Conservation (phyloP, 2,888 invertebrate genomes). For the Timema podura region DNA sequence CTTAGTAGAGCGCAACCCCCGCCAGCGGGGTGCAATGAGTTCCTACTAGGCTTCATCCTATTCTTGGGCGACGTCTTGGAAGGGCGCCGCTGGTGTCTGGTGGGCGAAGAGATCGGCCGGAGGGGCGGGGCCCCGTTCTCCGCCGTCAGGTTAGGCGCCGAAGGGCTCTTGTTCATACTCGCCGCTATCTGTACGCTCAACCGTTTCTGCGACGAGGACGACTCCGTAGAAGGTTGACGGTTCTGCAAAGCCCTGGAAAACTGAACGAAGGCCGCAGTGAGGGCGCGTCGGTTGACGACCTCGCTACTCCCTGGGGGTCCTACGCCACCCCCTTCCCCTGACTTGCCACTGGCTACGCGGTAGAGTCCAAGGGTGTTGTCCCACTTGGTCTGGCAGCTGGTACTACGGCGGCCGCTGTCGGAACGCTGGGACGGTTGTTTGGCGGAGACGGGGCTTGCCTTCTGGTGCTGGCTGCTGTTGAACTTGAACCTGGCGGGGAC, state of each 20-base stretch:
- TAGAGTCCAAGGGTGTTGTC: conserved; percentile 60
- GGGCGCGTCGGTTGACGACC: conserved; percentile 37
- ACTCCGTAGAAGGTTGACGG: conserved; percentile 31
- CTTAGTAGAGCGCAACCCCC: conserved; percentile 56
- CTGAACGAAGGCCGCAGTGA: conserved; percentile 50
- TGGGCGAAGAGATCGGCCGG: not conserved
- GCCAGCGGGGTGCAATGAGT: conserved; percentile 32
- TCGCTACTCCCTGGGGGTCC: conserved; percentile 26
- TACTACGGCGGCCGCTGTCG: conserved; percentile 42
- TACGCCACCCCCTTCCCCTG: conserved; percentile 37
- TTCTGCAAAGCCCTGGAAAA: conserved; percentile 44
- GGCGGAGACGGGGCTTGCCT: not conserved
- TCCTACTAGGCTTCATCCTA: conserved; percentile 12
- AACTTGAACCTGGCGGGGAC: conserved; percentile 70
- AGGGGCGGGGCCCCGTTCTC: conserved; percentile 42
- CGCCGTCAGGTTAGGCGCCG: conserved; percentile 53
- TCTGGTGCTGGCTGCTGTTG: conserved; percentile 24
- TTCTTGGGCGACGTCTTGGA: conserved; percentile 14
- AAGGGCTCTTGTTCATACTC: conserved; percentile 52
- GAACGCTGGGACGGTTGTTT: conserved; percentile 21
- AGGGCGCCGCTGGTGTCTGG: conserved; percentile 13
- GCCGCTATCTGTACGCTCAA: conserved; percentile 14
- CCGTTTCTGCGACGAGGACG: conserved; percentile 17
- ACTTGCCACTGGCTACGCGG: conserved; percentile 24
- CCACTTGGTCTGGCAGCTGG: conserved; percentile 39